Evolutionary conservation across 1,140 invertebrate species (phyloP).

Genomic region (Choristoneura fumiferana): DNA sequence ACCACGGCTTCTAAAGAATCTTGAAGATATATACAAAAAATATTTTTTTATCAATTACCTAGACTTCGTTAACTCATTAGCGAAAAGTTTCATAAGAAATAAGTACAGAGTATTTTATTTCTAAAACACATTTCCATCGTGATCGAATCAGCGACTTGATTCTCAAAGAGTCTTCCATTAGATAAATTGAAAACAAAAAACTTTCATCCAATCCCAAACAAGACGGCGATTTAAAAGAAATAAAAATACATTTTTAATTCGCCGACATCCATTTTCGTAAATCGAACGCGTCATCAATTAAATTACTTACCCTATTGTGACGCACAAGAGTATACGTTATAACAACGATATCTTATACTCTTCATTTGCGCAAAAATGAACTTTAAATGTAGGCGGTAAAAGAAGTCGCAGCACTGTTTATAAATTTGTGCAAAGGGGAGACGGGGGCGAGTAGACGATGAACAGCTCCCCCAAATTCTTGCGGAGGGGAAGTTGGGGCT

Average conservation of each 20-base stretch:
- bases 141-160: background rate
- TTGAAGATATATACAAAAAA: too few relatives aligned
- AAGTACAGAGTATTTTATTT: too few relatives aligned
- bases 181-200: conserved; percentile 15
- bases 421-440: conserved; percentile 29
- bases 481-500: conserved; percentile 36
- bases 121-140: too few relatives aligned
- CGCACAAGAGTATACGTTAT: conserved; percentile 35
- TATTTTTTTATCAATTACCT: too few relatives aligned
- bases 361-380: conserved; percentile 25
- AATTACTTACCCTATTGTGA: conserved; percentile 64
- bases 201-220: conserved; percentile 1
- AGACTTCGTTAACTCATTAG: too few relatives aligned
- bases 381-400: conserved; percentile 24
- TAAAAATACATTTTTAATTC: conserved; percentile 58
- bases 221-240: conserved; percentile 24
- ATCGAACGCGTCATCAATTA: conserved; percentile 72
- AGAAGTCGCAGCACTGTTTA: background rate
- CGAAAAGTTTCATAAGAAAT: too few relatives aligned
- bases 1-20: too few relatives aligned
- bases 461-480: conserved; percentile 53
- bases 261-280: conserved; percentile 49
- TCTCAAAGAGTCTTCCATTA: conserved; percentile 13
- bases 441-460: conserved; percentile 39
- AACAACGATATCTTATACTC: conserved; percentile 19